Evolutionary conservation across 2,797 vertebrate genomes (phyloP).

Genomic region (Enteromius anoplus): DNA sequence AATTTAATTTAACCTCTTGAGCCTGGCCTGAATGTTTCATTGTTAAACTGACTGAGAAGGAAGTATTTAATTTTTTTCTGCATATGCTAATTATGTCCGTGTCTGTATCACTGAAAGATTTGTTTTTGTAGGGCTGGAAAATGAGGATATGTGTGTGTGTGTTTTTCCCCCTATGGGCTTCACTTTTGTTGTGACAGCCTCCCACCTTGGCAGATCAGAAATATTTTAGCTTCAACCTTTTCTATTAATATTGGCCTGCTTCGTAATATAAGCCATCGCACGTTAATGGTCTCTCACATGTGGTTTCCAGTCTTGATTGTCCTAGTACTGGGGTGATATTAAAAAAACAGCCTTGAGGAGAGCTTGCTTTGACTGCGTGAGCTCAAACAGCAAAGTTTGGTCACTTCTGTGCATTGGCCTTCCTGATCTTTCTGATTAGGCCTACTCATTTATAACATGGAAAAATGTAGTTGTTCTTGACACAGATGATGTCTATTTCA

Average conservation of each 20-base stretch:
- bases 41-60: constrained; percentile 61
- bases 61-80: constrained; percentile 68
- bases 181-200: constrained; percentile 37
- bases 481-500: neutral
- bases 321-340: constrained; percentile 35
- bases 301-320: constrained; percentile 54
- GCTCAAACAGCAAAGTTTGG: constrained; percentile 3
- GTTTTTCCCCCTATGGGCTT: constrained; percentile 39
- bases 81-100: constrained; percentile 66
- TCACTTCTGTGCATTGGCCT: neutral
- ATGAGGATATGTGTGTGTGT: constrained; percentile 56
- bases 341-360: constrained; percentile 32
- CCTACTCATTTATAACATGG: constrained; percentile 16
- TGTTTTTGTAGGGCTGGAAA: constrained; percentile 67
- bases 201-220: constrained; percentile 25
- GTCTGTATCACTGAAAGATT: constrained; percentile 62
- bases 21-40: constrained; percentile 59
- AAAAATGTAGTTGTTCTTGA: constrained; percentile 20
- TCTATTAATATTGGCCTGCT: constrained; percentile 45
- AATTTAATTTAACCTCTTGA: constrained; percentile 51
- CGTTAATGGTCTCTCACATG: constrained; percentile 55
- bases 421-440: constrained; percentile 16
- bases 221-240: constrained; percentile 50
- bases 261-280: constrained; percentile 54
- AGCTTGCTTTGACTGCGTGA: constrained; percentile 21